Base-by-base conservation (phyloP, 1,140 invertebrate species). In the Aphelinus certus region DNA sequence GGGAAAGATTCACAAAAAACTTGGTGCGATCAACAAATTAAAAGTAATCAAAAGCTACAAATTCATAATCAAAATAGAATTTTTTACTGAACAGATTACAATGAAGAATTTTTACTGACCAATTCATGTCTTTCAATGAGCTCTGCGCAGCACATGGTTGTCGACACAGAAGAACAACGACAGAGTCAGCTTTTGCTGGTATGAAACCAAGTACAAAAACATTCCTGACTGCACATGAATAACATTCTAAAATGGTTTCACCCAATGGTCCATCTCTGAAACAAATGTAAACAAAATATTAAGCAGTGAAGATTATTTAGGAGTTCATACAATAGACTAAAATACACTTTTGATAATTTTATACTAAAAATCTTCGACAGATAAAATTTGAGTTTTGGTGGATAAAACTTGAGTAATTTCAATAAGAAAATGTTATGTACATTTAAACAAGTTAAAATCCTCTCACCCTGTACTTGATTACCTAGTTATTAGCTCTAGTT, bases 161-260 rank as follows among this genome's bases (percentile, higher is more conserved):
- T 2, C 98, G 91, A 83, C 98, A 99, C 1, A 99, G 89, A 62
- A 99, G 87, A 1, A 99, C 97, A n/a, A 99, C 98, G 57, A 99
- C 97, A 1, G 97, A 98, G 87, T 99, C 98, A 6, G 98, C 97
- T 89, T 99, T 99, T 7, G 98, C 98, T 3, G 98, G 98, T 82
- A 99, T 99, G 85, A 99, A 99, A 66, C 98, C 98, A 62, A 99
- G 90, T 46, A 99, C 94, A 89, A 99, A 99, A 0, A 99, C 97
- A 88, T 98, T 98, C 63, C 96, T 91, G 60, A 97, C 97, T 46
- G 97, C 98, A 90, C 98, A 99, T 10, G 97, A 97, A 87, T 99
- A 99, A 86, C 98, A 99, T 87, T 99, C 98, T 47, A 99, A 88
- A 63, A 98, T 92, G 1, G 98, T 99, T 88, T 99, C 98, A 45